Evolutionary conservation across 2,797 vertebrate genomes (phyloP), one percentile per base, ranked within the genome.

Genomic region (Sebastiscus albofasciatus): DNA sequence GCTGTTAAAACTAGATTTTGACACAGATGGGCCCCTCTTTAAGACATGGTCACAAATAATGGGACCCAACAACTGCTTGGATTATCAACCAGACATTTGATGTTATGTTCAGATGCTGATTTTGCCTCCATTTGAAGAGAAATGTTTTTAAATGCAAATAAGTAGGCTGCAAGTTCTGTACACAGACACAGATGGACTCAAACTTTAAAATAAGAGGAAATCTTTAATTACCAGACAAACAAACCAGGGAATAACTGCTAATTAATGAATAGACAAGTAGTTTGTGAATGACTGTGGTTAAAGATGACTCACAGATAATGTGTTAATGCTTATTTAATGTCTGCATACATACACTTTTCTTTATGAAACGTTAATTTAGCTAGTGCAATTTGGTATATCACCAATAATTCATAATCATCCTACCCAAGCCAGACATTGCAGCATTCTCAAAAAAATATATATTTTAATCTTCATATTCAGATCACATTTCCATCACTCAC

Each of bases 401-500:
- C 2, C 60, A 69, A 9, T 42, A 42, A 39, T 5, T 39, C 6
- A 46, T 10, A 42, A 29, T 60, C 33, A 16, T 13, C 29, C 5
- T 3, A 18, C 5, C 18, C 12, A 22, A 71, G 4, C n/a, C 60
- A 74, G 46, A 34, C 66, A 52, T 61, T 4, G n/a, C 29, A 2
- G 61, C 31, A 34, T 26, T 49, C 61, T 46, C 8, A 26, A 61
- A 62, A 71, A 60, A 66, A 22, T 7, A 20, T 20, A 6, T 1
- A 52, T 10, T 55, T 4, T n/a, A 65, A 64, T 67, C 22, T 68
- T 71, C 20, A 70, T 33, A 75, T 80, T 85, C 80, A 22, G 46
- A 62, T 33, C 81, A 79, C 61, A 75, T 68, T 62, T 75, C 79
- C 58, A 73, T 75, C 74, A 85, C 78, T 77, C 76, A 72, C 31